phyloP scores from a whole-genome alignment of 2,113 vertebrate genomes.

The Epinephelus lanceolatus region DNA sequence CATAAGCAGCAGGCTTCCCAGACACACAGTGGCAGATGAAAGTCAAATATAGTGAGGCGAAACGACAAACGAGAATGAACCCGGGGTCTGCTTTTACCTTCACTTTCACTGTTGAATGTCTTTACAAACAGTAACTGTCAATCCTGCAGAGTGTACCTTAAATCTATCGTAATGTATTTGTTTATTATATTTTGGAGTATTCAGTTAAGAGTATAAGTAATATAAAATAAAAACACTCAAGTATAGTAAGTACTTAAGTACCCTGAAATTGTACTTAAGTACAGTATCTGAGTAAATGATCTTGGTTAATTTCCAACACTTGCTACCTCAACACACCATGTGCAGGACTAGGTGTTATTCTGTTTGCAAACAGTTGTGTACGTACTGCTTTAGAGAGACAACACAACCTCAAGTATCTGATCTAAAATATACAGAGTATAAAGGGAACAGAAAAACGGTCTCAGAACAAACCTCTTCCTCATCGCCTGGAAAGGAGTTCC shows the following conservation, averaged over 20 bases:
- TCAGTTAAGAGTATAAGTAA: neutral
- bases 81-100: too few species aligned
- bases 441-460: neutral
- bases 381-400: neutral
- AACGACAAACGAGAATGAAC: too few species aligned
- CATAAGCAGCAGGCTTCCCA: too few species aligned
- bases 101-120: too few species aligned
- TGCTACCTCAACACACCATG: neutral
- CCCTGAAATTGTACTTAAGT: neutral
- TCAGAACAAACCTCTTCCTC: constrained; percentile 73
- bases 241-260: neutral
- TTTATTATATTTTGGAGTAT: too few species aligned
- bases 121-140: too few species aligned
- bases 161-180: too few species aligned
- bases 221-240: constrained; percentile 7
- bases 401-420: neutral
- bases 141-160: too few species aligned
- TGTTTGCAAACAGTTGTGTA: too few species aligned
- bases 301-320: neutral
- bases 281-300: neutral
- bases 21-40: too few species aligned
- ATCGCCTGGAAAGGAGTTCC: constrained; percentile 63
- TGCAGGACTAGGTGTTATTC: neutral
- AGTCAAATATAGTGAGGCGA: too few species aligned
- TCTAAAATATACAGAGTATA: neutral